Evolutionary conservation across 2,888 invertebrate species (phyloP).

Genomic region (Diploptera punctata): DNA sequence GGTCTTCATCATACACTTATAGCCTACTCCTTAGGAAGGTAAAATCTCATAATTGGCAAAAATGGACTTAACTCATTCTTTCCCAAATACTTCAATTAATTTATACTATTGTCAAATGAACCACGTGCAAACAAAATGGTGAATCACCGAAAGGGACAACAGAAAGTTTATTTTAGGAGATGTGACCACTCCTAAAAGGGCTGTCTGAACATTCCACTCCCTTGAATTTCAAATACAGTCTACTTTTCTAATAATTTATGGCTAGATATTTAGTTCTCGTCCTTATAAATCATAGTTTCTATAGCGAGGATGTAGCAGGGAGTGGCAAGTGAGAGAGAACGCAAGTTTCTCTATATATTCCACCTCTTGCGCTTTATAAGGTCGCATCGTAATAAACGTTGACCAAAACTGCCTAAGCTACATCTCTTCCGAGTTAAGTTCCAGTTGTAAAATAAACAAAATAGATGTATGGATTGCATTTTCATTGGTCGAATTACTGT

Average conservation of each 20-base stretch:
- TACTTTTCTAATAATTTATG: conserved; percentile 16
- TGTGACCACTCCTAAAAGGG: conserved; percentile 6
- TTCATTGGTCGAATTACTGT: too few relatives aligned
- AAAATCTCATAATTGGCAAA: too few relatives aligned
- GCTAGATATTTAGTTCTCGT: conserved; percentile 8
- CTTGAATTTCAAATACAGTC: background rate
- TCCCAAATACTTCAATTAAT: too few relatives aligned
- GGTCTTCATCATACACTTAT: too few relatives aligned
- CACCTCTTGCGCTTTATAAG: conserved; percentile 2
- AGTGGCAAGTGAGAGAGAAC: background rate
- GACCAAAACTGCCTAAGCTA: background rate
- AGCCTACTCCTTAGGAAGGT: too few relatives aligned
- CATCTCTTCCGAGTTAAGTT: too few relatives aligned
- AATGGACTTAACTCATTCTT: too few relatives aligned
- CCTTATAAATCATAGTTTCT: conserved; percentile 11
- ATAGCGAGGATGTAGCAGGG: conserved; percentile 13
- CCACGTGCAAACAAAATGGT: background rate
- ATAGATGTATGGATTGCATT: too few relatives aligned
- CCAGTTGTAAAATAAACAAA: too few relatives aligned
- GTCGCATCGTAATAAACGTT: background rate
- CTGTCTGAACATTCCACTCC: background rate
- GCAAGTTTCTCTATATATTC: background rate
- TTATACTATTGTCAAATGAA: background rate
- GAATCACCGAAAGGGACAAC: background rate
- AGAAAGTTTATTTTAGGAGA: background rate